Evolutionary conservation across 2,113 vertebrate species (phyloP), one percentile per base, ranked within the genome.

Genomic region (Uria aalge): DNA sequence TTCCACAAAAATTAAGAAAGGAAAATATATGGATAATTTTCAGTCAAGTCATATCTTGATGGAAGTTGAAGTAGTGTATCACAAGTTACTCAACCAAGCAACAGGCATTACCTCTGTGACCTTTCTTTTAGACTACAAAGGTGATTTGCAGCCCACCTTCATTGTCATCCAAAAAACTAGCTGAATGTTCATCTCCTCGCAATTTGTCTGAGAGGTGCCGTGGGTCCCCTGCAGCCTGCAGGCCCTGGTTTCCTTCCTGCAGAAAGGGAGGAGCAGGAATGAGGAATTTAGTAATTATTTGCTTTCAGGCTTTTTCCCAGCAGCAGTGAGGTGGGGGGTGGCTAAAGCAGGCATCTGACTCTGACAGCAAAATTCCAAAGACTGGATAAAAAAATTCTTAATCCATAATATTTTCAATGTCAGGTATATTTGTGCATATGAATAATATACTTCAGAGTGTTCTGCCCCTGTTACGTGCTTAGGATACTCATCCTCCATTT

Each of bases 381-480:
- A 27, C 0, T 15, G 10, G 8, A 34, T 26, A 23, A 36, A 76
- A 77, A 40, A 15, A n/a, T 12, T 26, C 5, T 56, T 48, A 56
- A 30, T 57, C 41, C 14, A 50, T 81, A 40, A 10, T 64, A 15
- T 43, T 60, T 89, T 23, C 18, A 29, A 4, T 41, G 11, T 82
- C 22, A n/a, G 10, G 5, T 38, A 68, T 69, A 32, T 83, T 68
- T 64, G 5, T 83, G 11, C 3, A 24, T 72, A 26, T 27, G 10
- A 73, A 23, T 57, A 48, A 45, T 38, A 38, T 41, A n/a, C 7
- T 57, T 57, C 19, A 11, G 63, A 56, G 13, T 36, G 5, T 76
- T 20, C 20, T 68, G 41, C 22, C 19, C 23, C 9, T 1, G 0
- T 47, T 50, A 18, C 0, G 0, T 80, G 53, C 14, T 67, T 53